These are phyloP conservation scores for Ophion slaviceki DNA, from an alignment of 2,888 invertebrate genomes.

Conservation along the genomic window DNA sequence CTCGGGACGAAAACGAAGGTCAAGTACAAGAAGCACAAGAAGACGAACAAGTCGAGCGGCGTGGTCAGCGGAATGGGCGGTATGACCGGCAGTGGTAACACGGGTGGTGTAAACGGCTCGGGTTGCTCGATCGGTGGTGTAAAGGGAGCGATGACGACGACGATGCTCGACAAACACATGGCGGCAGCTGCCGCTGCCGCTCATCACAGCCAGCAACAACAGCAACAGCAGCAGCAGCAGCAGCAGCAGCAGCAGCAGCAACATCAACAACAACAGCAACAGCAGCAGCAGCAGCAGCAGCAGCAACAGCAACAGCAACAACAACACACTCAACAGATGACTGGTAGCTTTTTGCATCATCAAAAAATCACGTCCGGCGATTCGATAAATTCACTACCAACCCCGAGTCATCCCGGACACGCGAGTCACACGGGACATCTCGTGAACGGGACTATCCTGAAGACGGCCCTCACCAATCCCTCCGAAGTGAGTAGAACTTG, in stretches of 20 bases:
- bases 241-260: too few species aligned
- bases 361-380: constrained; percentile 82
- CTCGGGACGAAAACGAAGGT: constrained; percentile 85
- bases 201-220: constrained; percentile 83
- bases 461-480: constrained; percentile 97
- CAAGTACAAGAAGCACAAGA: constrained; percentile 99
- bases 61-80: constrained; percentile 79
- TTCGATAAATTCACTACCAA: constrained; percentile 79
- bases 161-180: constrained; percentile 83
- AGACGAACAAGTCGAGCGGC: constrained; percentile 87
- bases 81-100: constrained; percentile 82
- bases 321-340: constrained; percentile 79
- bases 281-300: constrained; percentile 80
- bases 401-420: constrained; percentile 83
- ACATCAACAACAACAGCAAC: constrained; percentile 39
- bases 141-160: constrained; percentile 78
- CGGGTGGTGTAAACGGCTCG: constrained; percentile 81
- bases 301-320: constrained; percentile 81
- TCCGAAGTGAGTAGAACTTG: constrained; percentile 88
- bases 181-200: constrained; percentile 80
- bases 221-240: constrained; percentile 51
- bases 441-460: constrained; percentile 96
- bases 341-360: constrained; percentile 81
- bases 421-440: constrained; percentile 89
- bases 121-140: constrained; percentile 75